A percentile compares a stretch with the other conserved stretches of the same genome.
Conservation (phyloP, 2,113 vertebrate species). For the Sinocyclocheilus grahami region DNA sequence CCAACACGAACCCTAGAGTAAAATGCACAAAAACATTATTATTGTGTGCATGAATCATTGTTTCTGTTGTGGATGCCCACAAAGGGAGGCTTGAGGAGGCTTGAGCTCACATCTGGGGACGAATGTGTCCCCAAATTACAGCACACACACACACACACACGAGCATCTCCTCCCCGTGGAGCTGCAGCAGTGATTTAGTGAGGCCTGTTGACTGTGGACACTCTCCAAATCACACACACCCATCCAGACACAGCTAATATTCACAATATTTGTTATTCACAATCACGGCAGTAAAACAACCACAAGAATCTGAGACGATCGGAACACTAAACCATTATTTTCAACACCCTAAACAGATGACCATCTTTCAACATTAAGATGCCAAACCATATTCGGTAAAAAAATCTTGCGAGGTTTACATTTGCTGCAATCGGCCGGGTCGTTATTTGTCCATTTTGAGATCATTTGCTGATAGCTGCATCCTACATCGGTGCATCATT, state of each 20-base stretch:
- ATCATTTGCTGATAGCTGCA: neutral
- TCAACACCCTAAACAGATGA: neutral
- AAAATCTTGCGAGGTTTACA: neutral
- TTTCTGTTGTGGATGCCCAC: slow-evolving; percentile 4
- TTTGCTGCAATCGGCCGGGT: neutral
- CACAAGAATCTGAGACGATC: neutral
- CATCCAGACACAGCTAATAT: neutral
- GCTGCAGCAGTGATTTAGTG: neutral
- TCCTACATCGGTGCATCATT: neutral
- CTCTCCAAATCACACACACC: slow-evolving; percentile 63
- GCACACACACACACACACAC: neutral
- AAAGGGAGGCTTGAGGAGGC: neutral
- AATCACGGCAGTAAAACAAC: slow-evolving; percentile 7
- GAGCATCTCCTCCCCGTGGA: neutral
- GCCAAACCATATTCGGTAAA: neutral
- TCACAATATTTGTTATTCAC: slow-evolving; percentile 23
- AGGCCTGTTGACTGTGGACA: slow-evolving; percentile 62
- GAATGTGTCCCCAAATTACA: neutral
- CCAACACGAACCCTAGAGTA: neutral
- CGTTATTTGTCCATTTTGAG: neutral
- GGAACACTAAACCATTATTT: neutral
- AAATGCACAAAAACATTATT: neutral
- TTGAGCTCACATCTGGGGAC: neutral
- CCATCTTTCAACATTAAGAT: neutral
- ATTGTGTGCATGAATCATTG: slow-evolving; percentile 2